These are phyloP conservation scores for Elysia crispata DNA, from an alignment of 2,888 invertebrate genomes.

Conservation along the genomic window DNA sequence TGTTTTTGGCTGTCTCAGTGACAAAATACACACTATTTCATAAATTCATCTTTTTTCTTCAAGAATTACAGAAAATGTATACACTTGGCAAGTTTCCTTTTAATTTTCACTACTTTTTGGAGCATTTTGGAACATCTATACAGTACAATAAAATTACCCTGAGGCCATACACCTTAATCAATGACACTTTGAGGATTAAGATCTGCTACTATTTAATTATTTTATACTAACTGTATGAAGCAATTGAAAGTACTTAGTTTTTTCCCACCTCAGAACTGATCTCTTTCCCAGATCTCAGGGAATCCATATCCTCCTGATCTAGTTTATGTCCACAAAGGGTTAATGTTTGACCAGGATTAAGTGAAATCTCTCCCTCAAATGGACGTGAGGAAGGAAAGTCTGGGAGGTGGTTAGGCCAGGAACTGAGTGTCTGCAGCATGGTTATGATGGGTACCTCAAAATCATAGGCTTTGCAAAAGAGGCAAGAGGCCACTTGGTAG, in stretches of 20 bases:
- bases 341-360: constrained; percentile 29
- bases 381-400: constrained; percentile 7
- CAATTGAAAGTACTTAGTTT: background rate
- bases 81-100: too few species aligned
- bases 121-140: too few species aligned
- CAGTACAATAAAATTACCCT: too few species aligned
- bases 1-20: too few species aligned
- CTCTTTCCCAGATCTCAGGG: constrained; percentile 23
- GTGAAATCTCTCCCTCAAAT: constrained; percentile 12
- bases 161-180: too few species aligned
- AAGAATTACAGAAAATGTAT: too few species aligned
- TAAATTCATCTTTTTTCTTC: too few species aligned
- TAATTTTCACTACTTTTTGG: too few species aligned
- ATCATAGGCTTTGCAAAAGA: constrained; percentile 24
- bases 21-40: too few species aligned
- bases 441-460: constrained; percentile 6
- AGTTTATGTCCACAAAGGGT: constrained; percentile 44
- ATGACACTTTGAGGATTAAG: too few species aligned
- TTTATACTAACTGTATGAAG: too few species aligned
- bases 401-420: constrained; percentile 42
- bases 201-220: too few species aligned
- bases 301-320: constrained; percentile 30
- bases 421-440: constrained; percentile 27
- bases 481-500: constrained; percentile 34
- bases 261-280: constrained; percentile 35